phyloP scores from a whole-genome alignment of 2,113 vertebrate genomes.

The Tympanuchus pallidicinctus region DNA sequence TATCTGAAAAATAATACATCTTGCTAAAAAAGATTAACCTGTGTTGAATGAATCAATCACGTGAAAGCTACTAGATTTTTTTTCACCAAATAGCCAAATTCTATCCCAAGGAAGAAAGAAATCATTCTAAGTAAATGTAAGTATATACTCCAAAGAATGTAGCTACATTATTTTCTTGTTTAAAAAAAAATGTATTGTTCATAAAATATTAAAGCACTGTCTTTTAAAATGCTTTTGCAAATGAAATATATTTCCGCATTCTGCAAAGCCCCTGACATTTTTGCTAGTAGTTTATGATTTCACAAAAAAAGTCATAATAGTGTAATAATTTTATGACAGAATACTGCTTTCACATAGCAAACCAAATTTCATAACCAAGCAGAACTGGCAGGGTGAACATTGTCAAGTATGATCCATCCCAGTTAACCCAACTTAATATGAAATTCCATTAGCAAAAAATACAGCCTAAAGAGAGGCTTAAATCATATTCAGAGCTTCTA shows the following conservation, averaged over 20 bases:
- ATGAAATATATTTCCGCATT: not conserved
- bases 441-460: not conserved
- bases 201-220: not conserved
- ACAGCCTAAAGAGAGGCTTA: not conserved
- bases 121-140: not conserved
- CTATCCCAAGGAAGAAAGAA: too few species aligned
- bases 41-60: not conserved
- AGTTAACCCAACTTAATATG: not conserved
- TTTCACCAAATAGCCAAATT: not conserved
- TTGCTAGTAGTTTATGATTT: not conserved
- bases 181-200: not conserved
- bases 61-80: not conserved
- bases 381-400: not conserved
- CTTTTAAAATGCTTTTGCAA: not conserved
- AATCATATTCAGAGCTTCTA: not conserved
- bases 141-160: not conserved
- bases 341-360: not conserved
- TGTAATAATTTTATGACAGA: not conserved
- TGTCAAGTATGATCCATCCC: not conserved
- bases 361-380: not conserved
- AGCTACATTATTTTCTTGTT: not conserved
- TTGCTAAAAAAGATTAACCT: conserved; percentile 29
- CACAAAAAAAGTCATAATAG: not conserved
- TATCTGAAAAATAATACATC: conserved; percentile 30
- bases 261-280: not conserved